Conservation (phyloP, 2,888 invertebrate species). For the Tetragonisca angustula region DNA sequence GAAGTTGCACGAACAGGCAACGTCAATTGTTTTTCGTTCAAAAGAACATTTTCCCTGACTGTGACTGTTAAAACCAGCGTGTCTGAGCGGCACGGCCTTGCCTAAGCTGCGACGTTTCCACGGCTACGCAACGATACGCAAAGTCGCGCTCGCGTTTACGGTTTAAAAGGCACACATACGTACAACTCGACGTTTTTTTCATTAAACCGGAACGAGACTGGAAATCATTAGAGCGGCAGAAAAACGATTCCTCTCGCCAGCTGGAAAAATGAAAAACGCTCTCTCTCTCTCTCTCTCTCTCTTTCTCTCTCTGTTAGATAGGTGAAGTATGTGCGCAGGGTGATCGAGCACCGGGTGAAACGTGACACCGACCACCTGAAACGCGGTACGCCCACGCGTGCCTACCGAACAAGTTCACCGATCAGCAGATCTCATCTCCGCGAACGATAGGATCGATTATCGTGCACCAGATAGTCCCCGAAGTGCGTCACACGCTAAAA, state of each 20-base stretch:
- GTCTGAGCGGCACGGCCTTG: background rate
- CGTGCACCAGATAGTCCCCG: slow-evolving; percentile 29
- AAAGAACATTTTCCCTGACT: background rate
- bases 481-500: slow-evolving; percentile 53
- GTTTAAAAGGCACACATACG: slow-evolving; percentile 7
- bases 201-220: slow-evolving; percentile 24
- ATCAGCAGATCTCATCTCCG: slow-evolving; percentile 36
- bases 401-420: slow-evolving; percentile 14
- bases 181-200: slow-evolving; percentile 20
- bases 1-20: background rate
- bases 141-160: background rate
- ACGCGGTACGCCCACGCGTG: slow-evolving; percentile 28
- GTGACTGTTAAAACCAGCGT: background rate
- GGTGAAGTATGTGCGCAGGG: background rate
- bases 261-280: slow-evolving; percentile 7
- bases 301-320: background rate
- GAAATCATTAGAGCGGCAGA: background rate
- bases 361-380: slow-evolving; percentile 1
- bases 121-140: background rate
- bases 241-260: slow-evolving; percentile 1
- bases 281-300: background rate
- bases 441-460: slow-evolving; percentile 41
- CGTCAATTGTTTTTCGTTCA: background rate
- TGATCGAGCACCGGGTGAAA: background rate
- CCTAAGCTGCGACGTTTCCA: background rate